phyloP scores from a whole-genome alignment of 2,797 vertebrate species.

The Spondyliosoma cantharus region DNA sequence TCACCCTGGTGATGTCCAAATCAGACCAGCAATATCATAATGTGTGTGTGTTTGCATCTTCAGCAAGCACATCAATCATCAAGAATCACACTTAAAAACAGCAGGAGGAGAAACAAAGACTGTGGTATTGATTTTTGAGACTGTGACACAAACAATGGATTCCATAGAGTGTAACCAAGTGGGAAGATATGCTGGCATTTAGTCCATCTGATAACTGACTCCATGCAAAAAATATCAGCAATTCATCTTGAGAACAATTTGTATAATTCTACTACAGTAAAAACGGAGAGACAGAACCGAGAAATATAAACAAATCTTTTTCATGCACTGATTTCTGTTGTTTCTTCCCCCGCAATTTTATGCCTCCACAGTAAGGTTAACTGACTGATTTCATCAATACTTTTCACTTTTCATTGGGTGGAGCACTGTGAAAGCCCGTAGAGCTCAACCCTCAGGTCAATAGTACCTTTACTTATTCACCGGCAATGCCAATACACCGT shows the following conservation, averaged over 20 bases:
- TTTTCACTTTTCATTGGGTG: slow-evolving; percentile 53
- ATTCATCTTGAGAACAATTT: not conserved
- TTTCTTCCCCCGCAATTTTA: slow-evolving; percentile 9
- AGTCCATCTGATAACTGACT: not conserved
- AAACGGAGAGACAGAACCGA: not conserved
- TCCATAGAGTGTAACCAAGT: slow-evolving; percentile 8
- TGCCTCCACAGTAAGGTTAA: slow-evolving; percentile 37
- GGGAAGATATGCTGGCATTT: not conserved
- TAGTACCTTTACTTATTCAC: slow-evolving; percentile 60
- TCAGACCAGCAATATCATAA: slow-evolving; percentile 8
- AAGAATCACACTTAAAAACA: slow-evolving; percentile 35
- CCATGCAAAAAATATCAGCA: not conserved
- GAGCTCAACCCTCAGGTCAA: slow-evolving; percentile 59
- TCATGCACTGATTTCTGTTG: not conserved
- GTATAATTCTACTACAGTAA: not conserved
- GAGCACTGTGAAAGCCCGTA: slow-evolving; percentile 41
- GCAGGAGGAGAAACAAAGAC: slow-evolving; percentile 22
- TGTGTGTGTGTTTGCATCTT: not conserved
- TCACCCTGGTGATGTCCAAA: not conserved
- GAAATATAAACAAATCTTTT: not conserved
- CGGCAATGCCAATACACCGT: slow-evolving; percentile 46
- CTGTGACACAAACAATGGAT: slow-evolving; percentile 27
- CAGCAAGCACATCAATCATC: slow-evolving; percentile 14
- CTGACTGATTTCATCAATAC: slow-evolving; percentile 56
- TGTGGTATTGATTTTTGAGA: slow-evolving; percentile 19